Evolutionary conservation across 2,888 invertebrate genomes (phyloP).

Genomic region (Gastracanthus pulcherrimus): DNA sequence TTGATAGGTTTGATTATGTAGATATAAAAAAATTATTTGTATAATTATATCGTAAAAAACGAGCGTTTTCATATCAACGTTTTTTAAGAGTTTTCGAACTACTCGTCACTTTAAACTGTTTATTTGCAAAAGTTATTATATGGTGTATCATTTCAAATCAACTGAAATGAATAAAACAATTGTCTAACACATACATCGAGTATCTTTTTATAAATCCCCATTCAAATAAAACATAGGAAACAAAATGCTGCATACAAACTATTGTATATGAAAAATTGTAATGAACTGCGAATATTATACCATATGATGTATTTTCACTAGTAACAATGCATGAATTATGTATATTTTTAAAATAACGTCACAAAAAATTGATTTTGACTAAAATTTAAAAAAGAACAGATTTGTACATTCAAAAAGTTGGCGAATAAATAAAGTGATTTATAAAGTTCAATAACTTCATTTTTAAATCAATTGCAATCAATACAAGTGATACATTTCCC

Average conservation of each 20-base stretch:
- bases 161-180: constrained; percentile 46
- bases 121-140: constrained; percentile 44
- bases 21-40: constrained; percentile 49
- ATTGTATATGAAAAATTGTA: not conserved
- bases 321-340: too few species aligned
- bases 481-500: too few species aligned
- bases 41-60: constrained; percentile 17
- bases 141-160: constrained; percentile 34
- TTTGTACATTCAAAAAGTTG: too few species aligned
- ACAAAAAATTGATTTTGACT: too few species aligned
- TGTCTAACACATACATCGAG: not conserved
- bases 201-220: not conserved
- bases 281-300: not conserved
- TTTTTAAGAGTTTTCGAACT: constrained; percentile 42
- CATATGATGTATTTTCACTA: too few species aligned
- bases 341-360: too few species aligned
- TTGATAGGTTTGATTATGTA: constrained; percentile 44
- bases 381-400: too few species aligned
- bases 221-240: constrained; percentile 3
- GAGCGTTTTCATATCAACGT: constrained; percentile 6
- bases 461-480: too few species aligned
- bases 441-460: too few species aligned
- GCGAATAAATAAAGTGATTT: too few species aligned
- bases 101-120: constrained; percentile 26
- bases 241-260: not conserved